These are phyloP conservation scores for Eolophus roseicapilla DNA, from an alignment of 2,113 vertebrate genomes.

Conservation along the genomic window DNA sequence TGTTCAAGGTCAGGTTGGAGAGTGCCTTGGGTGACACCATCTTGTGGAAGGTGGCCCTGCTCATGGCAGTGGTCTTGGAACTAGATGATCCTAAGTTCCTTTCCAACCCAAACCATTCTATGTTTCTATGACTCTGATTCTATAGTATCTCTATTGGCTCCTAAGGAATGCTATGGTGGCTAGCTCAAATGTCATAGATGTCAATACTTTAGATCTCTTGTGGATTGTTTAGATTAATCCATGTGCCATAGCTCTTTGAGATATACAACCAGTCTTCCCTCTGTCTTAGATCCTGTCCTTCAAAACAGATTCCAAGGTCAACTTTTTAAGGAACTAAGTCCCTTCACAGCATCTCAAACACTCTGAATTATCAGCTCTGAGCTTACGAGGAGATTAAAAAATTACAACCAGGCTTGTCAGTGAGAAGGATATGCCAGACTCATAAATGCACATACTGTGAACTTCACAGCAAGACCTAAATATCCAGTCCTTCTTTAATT, in stretches of 20 bases:
- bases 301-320: constrained; percentile 37
- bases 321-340: constrained; percentile 40
- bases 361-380: constrained; percentile 27
- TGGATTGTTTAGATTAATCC: background rate
- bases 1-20: background rate
- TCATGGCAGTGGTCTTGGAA: background rate
- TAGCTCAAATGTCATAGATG: background rate
- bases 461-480: constrained; percentile 56
- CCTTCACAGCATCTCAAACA: constrained; percentile 43
- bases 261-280: background rate
- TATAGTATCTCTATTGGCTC: background rate
- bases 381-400: constrained; percentile 28
- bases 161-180: background rate
- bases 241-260: background rate
- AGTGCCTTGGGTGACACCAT: background rate
- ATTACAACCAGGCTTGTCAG: background rate
- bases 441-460: constrained; percentile 54
- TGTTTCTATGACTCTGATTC: background rate
- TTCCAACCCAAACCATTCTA: background rate
- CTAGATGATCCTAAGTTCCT: background rate
- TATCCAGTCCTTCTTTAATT: constrained; percentile 43
- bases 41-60: background rate
- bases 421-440: constrained; percentile 25
- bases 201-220: background rate
- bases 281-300: background rate